Conservation (phyloP, 2,113 vertebrate species). For the Actenoides hombroni region DNA sequence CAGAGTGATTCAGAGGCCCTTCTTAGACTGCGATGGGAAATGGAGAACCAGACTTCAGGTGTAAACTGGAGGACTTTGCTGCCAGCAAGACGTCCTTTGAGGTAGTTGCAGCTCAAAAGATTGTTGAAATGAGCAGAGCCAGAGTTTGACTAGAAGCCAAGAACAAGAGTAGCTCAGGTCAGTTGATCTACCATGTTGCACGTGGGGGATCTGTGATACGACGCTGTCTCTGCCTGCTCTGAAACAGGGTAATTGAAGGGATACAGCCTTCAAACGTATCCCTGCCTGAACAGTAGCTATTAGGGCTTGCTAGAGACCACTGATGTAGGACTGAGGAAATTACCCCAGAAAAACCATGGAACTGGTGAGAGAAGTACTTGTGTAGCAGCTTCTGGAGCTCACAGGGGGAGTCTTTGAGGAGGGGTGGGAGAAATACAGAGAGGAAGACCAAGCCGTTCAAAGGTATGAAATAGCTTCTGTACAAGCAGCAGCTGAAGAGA, state of each 20-base stretch:
- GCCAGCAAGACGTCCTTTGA: background rate
- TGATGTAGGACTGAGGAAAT: background rate
- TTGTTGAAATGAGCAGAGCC: background rate
- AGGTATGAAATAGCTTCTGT: background rate
- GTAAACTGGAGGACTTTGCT: slow-evolving; percentile 7
- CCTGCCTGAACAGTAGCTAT: background rate
- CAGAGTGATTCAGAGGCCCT: background rate
- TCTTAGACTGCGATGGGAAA: background rate
- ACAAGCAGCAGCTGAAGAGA: background rate
- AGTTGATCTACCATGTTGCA: background rate
- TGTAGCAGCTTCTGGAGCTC: background rate
- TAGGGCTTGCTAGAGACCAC: background rate
- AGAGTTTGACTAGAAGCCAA: background rate
- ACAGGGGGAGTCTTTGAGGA: background rate
- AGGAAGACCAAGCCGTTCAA: background rate
- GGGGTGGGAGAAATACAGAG: background rate
- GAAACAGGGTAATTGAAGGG: background rate
- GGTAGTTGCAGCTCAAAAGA: slow-evolving; percentile 9
- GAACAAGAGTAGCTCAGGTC: background rate
- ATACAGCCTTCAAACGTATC: background rate
- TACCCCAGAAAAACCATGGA: background rate
- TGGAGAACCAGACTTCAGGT: background rate
- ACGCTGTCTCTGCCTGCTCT: background rate
- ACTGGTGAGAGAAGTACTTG: background rate
- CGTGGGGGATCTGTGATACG: background rate